A percentile compares a stretch with the other conserved stretches of the same genome.
These are phyloP conservation scores for Leptinotarsa peninsularis DNA, from an alignment of 2,888 invertebrate species.

Conservation along the genomic window DNA sequence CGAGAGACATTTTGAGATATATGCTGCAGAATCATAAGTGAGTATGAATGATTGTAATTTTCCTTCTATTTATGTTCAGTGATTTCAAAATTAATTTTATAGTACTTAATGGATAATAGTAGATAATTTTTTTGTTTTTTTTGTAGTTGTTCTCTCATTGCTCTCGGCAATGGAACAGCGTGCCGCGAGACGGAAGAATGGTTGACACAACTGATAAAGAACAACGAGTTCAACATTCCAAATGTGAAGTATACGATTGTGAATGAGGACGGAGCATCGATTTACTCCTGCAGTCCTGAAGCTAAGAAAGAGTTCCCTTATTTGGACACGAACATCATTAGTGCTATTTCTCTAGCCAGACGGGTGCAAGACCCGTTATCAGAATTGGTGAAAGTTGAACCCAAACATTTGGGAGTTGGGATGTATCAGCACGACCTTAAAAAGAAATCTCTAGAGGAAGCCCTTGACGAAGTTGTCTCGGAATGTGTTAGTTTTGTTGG, in stretches of 20 bases:
- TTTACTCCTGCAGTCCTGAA: conserved; percentile 89
- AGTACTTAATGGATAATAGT: too few species aligned
- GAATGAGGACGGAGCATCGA: conserved; percentile 91
- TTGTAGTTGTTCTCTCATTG: conserved; percentile 81
- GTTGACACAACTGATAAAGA: conserved; percentile 72
- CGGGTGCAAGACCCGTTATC: conserved; percentile 90
- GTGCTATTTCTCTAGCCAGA: conserved; percentile 86
- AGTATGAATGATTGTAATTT: conserved; percentile 32
- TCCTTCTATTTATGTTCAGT: too few species aligned
- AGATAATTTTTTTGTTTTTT: conserved; percentile 8
- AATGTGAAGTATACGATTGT: conserved; percentile 83
- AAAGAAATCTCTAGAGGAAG: conserved; percentile 78
- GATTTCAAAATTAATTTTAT: too few species aligned
- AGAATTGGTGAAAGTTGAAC: conserved; percentile 93
- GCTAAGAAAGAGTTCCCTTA: conserved; percentile 88
- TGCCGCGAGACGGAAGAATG: conserved; percentile 89
- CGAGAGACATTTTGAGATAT: conserved; percentile 67
- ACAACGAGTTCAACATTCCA: conserved; percentile 69
- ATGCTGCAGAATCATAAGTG: conserved; percentile 73
- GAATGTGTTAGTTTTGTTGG: conserved; percentile 95
- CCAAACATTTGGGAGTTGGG: conserved; percentile 93
- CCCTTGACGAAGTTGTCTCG: conserved; percentile 84
- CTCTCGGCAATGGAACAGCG: conserved; percentile 91
- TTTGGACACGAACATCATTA: conserved; percentile 85
- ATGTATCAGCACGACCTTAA: conserved; percentile 95